Evolutionary conservation across 2,888 invertebrate genomes (phyloP), one percentile per base, ranked within the genome.

Genomic region (Chrysomela aeneicollis): DNA sequence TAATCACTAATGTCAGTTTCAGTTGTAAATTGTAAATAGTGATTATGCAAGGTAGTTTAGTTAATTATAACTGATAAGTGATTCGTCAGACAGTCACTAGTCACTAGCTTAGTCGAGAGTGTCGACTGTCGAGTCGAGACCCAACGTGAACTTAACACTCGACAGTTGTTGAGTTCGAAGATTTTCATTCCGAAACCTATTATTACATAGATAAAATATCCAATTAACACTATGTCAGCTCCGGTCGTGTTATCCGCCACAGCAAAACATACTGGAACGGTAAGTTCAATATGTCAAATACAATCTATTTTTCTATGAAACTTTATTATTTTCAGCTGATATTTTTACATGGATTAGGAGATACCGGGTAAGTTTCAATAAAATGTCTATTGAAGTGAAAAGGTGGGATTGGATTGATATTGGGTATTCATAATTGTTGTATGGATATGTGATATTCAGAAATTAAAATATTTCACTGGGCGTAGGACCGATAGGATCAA

Each of bases 291-390:
- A 22, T 46, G 9, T 42, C 4, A 15, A 8, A 42, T 55, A 9
- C 6, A 35, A 22, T 21, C 15, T 5, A 17, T 30, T 17, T 46
- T 12, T 5, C 10, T 1, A 30, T 15, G 2, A 26, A 1, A 3
- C 17, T 21, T 0, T 10, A 22, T 26, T 57, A 22, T 26, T 57
- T 57, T 57, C 87, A 97, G 96, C 86, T 97, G 67, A 96, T 97
- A 81, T 97, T 97, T 83, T 89, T 97, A 76, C 97, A 97, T 85
- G 97, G 97, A 71, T 87, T 97, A 68, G 97, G 97, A 61, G 97
- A 97, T 81, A 97, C 96, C 59, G 97, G 97, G 95, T 95, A 84
- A 88, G 89, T 88, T 55, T 57, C 15, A 26, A 5, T 26, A 3
- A 26, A 3, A 26, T 26, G 26, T 6, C 6, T 6, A 26, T 26